These are phyloP conservation scores for Sphaeridia pumilis DNA, from an alignment of 2,888 invertebrate genomes.

Conservation along the genomic window DNA sequence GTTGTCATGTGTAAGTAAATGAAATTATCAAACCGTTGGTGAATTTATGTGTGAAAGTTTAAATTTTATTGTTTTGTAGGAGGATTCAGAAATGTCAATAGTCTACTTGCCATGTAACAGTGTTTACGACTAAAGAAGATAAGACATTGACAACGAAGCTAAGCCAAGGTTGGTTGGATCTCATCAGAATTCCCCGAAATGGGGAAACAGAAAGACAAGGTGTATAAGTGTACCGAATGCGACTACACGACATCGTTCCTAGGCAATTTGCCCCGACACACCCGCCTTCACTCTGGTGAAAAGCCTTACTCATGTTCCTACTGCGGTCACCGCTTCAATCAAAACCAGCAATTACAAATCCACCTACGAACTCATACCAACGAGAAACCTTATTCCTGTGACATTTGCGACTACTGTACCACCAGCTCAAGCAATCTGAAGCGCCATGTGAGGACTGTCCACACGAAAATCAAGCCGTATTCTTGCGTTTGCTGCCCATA, in stretches of 20 bases:
- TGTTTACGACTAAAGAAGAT: no score
- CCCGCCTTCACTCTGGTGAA: neutral
- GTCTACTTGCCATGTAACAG: no score
- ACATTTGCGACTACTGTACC: neutral
- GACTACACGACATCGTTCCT: neutral
- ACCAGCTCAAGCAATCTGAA: constrained; percentile 1
- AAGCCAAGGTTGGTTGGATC: no score
- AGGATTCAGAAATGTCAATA: no score
- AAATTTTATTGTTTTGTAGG: no score
- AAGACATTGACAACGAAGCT: no score
- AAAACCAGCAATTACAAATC: constrained; percentile 1
- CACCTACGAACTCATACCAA: neutral
- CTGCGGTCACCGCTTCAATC: constrained; percentile 1
- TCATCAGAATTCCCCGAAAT: no score
- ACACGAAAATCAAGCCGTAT: constrained; percentile 1
- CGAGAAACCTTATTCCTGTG: neutral
- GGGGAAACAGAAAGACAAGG: constrained; percentile 1
- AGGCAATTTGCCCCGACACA: neutral
- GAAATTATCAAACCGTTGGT: no score
- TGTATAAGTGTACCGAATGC: neutral
- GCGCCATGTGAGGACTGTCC: neutral
- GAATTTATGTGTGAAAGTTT: no score
- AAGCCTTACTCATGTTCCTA: neutral
- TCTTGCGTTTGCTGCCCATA: neutral
- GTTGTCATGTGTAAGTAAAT: no score